Percentiles rank a stretch among this genome's conserved stretches.
Evolutionary conservation across 2,888 invertebrate genomes (phyloP).

Genomic region (Cosmia pyralina): DNA sequence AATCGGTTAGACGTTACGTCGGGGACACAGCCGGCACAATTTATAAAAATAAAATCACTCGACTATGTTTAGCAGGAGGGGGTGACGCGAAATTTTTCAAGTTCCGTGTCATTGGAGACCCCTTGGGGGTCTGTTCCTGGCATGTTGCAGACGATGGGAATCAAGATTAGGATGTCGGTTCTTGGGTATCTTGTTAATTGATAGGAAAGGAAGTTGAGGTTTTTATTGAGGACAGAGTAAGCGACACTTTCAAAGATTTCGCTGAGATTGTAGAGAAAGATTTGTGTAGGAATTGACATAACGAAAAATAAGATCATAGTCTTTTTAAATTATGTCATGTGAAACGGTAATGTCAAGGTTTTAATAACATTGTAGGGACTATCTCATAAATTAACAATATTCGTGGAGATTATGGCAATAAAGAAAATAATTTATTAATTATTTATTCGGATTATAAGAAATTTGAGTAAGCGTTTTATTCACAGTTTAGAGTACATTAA

Average conservation of each 20-base stretch:
- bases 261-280: neutral
- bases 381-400: neutral
- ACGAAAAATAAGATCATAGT: neutral
- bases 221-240: slow-evolving; percentile 12
- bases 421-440: too few relatives aligned
- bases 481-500: neutral
- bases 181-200: slow-evolving; percentile 50
- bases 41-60: slow-evolving; percentile 73
- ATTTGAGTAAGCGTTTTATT: neutral
- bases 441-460: neutral
- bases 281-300: neutral
- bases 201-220: slow-evolving; percentile 4
- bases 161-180: slow-evolving; percentile 36
- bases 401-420: neutral
- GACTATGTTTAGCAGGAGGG: slow-evolving; percentile 50
- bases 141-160: slow-evolving; percentile 48
- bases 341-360: neutral
- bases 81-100: slow-evolving; percentile 69
- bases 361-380: neutral
- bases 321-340: neutral
- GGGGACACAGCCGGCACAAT: slow-evolving; percentile 68
- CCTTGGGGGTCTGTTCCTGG: slow-evolving; percentile 39
- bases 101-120: slow-evolving; percentile 69
- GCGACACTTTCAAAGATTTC: neutral
- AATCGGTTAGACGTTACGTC: slow-evolving; percentile 65